Conservation (phyloP, 2,888 invertebrate genomes). For the Furcula furcula region DNA sequence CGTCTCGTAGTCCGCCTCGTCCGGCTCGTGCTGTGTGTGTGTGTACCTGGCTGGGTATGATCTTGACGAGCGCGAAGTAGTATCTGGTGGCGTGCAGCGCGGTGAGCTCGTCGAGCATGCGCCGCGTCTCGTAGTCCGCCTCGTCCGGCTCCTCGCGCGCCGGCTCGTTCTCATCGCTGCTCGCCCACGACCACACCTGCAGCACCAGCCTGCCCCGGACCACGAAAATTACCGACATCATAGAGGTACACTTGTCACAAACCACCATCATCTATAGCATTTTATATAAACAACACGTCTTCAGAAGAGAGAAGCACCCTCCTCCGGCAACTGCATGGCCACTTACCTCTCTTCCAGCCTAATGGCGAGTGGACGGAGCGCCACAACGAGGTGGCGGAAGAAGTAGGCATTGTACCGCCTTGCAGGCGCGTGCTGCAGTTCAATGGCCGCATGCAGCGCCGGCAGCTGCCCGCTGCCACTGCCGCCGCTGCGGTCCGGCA, state of each 20-base stretch:
- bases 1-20: too few species aligned
- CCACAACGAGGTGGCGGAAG: slow-evolving; percentile 92
- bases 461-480: slow-evolving; percentile 79
- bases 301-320: too few species aligned
- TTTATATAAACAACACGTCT: too few species aligned
- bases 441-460: slow-evolving; percentile 90
- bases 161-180: slow-evolving; percentile 80
- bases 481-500: slow-evolving; percentile 64
- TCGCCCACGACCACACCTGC: slow-evolving; percentile 76
- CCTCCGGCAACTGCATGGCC: slow-evolving; percentile 81
- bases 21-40: too few species aligned
- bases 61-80: slow-evolving; percentile 91
- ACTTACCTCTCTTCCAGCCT: slow-evolving; percentile 90
- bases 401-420: slow-evolving; percentile 91
- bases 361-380: slow-evolving; percentile 90
- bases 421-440: slow-evolving; percentile 86
- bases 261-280: too few species aligned
- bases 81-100: slow-evolving; percentile 91
- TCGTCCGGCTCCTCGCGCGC: slow-evolving; percentile 88
- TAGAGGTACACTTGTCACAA: too few species aligned
- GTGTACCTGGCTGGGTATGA: slow-evolving; percentile 87
- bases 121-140: slow-evolving; percentile 90
- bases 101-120: slow-evolving; percentile 89
- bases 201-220: slow-evolving; percentile 80
- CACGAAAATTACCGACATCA: too few species aligned